These are phyloP conservation scores for Bos javanicus DNA, from an alignment of 2,113 vertebrate genomes.

Conservation along the genomic window DNA sequence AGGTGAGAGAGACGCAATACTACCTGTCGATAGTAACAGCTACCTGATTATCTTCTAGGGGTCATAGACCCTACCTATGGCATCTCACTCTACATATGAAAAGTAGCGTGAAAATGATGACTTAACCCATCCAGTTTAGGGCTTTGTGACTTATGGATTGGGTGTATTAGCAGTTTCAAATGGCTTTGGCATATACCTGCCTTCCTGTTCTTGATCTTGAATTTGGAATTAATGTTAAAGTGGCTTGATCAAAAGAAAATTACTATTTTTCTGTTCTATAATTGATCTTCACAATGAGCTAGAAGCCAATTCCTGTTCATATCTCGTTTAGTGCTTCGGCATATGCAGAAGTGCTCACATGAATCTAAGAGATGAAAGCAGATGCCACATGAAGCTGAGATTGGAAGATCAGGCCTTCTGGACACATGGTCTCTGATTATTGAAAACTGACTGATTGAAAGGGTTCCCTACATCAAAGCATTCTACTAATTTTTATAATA, in stretches of 20 bases:
- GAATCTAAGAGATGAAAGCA: neutral
- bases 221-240: slow-evolving; percentile 31
- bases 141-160: neutral
- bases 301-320: neutral
- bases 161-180: neutral
- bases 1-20: neutral
- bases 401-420: neutral
- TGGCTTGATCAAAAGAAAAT: slow-evolving; percentile 36
- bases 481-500: neutral
- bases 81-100: neutral
- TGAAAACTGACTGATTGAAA: slow-evolving; percentile 15
- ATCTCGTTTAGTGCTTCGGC: neutral
- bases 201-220: neutral
- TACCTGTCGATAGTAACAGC: neutral
- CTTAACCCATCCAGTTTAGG: neutral
- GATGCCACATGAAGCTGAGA: neutral
- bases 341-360: neutral
- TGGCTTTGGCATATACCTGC: neutral
- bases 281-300: slow-evolving; percentile 12
- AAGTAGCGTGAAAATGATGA: neutral
- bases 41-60: neutral
- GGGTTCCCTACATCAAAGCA: neutral
- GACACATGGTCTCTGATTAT: slow-evolving; percentile 34
- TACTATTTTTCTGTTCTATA: neutral
- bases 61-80: neutral